Evolutionary conservation across 1,140 invertebrate genomes (phyloP).

Genomic region (Drosophila tani): DNA sequence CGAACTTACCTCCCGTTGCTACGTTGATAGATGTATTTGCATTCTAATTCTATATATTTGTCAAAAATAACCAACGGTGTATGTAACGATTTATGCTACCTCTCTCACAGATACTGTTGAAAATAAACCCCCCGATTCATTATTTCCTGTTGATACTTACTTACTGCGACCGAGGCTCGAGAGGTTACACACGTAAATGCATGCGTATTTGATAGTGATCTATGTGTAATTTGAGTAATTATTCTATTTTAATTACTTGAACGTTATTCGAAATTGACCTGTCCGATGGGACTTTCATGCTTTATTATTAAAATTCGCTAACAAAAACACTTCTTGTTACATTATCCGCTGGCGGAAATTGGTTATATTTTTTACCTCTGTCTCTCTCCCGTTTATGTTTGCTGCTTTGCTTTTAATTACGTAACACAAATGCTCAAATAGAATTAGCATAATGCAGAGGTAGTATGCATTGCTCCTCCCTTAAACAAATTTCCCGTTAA

Average conservation of each 20-base stretch:
- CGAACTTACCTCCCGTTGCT: constrained; percentile 42
- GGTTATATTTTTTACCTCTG: constrained; percentile 8
- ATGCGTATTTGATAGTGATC: constrained; percentile 71
- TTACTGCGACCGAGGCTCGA: neutral
- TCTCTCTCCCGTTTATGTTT: neutral
- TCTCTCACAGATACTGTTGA: constrained; percentile 70
- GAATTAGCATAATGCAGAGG: constrained; percentile 21
- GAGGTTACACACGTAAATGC: constrained; percentile 48
- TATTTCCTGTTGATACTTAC: constrained; percentile 8
- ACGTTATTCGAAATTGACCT: constrained; percentile 15
- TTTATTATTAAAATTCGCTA: neutral
- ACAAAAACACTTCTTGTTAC: constrained; percentile 3
- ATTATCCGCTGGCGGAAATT: constrained; percentile 69
- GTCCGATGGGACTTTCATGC: constrained; percentile 8
- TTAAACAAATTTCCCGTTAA: neutral
- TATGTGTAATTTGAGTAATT: constrained; percentile 40
- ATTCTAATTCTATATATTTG: constrained; percentile 66
- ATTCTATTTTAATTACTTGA: constrained; percentile 15
- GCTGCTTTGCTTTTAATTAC: constrained; percentile 13
- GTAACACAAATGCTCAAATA: constrained; percentile 47
- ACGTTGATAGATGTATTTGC: constrained; percentile 46
- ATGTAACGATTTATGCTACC: constrained; percentile 74
- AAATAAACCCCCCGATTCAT: constrained; percentile 10
- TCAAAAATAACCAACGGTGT: constrained; percentile 54
- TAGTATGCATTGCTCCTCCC: neutral